These are phyloP conservation scores for Bombylius major DNA, from an alignment of 2,888 invertebrate genomes.

Conservation along the genomic window DNA sequence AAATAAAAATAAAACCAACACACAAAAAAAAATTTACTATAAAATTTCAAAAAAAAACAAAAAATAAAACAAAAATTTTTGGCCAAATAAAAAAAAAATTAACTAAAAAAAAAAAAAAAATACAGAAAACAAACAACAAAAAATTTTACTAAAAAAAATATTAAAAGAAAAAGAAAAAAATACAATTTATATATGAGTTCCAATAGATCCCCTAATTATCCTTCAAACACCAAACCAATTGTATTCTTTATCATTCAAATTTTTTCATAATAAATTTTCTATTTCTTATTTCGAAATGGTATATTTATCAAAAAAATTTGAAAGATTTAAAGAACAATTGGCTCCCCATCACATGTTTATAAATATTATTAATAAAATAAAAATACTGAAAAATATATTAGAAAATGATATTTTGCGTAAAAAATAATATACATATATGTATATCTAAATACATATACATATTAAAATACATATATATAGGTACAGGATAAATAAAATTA, in stretches of 20 bases:
- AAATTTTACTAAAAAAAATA: not conserved
- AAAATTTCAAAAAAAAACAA: not conserved
- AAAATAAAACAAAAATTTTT: not conserved
- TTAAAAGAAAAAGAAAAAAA: slow-evolving; percentile 2
- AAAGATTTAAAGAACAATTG: not conserved
- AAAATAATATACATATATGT: too few species aligned
- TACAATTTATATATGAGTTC: slow-evolving; percentile 13
- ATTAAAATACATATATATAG: too few species aligned
- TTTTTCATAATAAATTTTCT: not conserved
- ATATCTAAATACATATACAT: too few species aligned
- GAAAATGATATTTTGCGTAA: too few species aligned
- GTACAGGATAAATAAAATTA: too few species aligned
- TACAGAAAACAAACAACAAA: not conserved
- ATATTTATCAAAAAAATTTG: not conserved
- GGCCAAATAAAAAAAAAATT: not conserved
- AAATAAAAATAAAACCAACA: slow-evolving; percentile 1
- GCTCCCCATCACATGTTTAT: slow-evolving; percentile 13
- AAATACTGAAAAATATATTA: not conserved
- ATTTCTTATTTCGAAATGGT: not conserved
- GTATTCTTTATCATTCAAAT: not conserved
- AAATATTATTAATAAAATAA: slow-evolving; percentile 4
- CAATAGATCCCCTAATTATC: slow-evolving; percentile 18
- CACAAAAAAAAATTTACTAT: slow-evolving; percentile 5
- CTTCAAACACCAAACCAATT: slow-evolving; percentile 18
- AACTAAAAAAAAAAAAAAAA: not conserved